A percentile compares a stretch with the other conserved stretches of the same genome.
Evolutionary conservation across 2,888 invertebrate species (phyloP).

Genomic region (Brachyptera risi): DNA sequence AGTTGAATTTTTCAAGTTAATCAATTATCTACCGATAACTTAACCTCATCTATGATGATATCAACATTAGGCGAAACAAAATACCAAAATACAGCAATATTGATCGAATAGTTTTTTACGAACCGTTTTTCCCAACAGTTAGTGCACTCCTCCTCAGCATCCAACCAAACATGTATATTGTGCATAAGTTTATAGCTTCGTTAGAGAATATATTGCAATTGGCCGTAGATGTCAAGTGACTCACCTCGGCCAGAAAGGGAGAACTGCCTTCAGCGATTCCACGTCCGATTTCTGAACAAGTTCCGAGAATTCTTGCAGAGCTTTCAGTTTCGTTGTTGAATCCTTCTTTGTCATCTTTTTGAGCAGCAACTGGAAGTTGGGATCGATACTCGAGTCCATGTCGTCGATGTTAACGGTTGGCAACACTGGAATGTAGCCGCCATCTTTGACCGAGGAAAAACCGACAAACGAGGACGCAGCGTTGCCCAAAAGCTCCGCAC

Average conservation of each 20-base stretch:
- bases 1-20: no score
- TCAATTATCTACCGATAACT: no score
- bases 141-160: no score
- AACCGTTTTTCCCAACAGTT: no score
- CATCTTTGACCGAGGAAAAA: slow-evolving; percentile 59
- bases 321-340: slow-evolving; percentile 83
- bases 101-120: no score
- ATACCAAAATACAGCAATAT: no score
- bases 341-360: slow-evolving; percentile 90
- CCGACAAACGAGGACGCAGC: slow-evolving; percentile 57
- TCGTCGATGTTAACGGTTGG: slow-evolving; percentile 53
- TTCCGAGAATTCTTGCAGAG: slow-evolving; percentile 73
- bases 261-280: slow-evolving; percentile 61
- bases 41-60: no score
- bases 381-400: slow-evolving; percentile 60
- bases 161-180: no score
- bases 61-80: no score
- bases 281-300: slow-evolving; percentile 61
- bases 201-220: no score
- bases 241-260: slow-evolving; percentile 73
- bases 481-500: slow-evolving; percentile 72
- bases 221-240: no score
- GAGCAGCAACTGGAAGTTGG: slow-evolving; percentile 71
- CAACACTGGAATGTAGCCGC: slow-evolving; percentile 56
- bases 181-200: no score